A percentile compares a stretch with the other conserved stretches of the same genome.
These are phyloP conservation scores for Patella ulyssiponensis DNA, from an alignment of 2,888 invertebrate genomes.

Conservation along the genomic window DNA sequence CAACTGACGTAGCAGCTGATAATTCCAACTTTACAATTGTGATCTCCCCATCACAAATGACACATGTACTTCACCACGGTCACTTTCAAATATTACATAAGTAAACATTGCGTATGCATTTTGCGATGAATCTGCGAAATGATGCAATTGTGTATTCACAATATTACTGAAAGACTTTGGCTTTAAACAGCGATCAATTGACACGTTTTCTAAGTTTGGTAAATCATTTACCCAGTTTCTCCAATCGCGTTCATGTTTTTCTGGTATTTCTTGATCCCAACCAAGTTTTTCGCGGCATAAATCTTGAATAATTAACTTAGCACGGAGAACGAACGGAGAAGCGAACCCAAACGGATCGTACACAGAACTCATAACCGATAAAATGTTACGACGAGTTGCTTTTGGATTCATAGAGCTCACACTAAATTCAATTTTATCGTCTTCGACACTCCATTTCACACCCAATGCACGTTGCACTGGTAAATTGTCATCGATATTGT, in stretches of 20 bases:
- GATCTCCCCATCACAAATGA: slow-evolving; percentile 28
- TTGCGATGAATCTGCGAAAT: slow-evolving; percentile 14
- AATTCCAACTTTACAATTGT: slow-evolving; percentile 40
- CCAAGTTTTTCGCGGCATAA: not conserved
- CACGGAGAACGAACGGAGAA: not conserved
- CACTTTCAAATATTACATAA: slow-evolving; percentile 8
- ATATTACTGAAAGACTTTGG: not conserved
- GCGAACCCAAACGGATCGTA: slow-evolving; percentile 14
- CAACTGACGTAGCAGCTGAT: slow-evolving; percentile 39
- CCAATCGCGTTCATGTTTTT: slow-evolving; percentile 1
- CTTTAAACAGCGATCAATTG: not conserved
- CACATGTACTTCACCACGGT: slow-evolving; percentile 13
- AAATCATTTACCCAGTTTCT: slow-evolving; percentile 15
- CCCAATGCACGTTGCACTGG: slow-evolving; percentile 36
- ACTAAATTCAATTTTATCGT: slow-evolving; percentile 15
- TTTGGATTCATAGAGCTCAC: not conserved
- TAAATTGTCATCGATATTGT: slow-evolving; percentile 23
- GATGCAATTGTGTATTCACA: slow-evolving; percentile 11
- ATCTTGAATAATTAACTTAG: slow-evolving; percentile 12
- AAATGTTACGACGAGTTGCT: slow-evolving; percentile 7
- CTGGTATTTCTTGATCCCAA: slow-evolving; percentile 12
- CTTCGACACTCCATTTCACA: slow-evolving; percentile 27
- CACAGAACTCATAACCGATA: slow-evolving; percentile 8
- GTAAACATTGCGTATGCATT: not conserved
- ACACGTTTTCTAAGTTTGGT: not conserved